A percentile compares a stretch with the other conserved stretches of the same genome.
phyloP scores from a whole-genome alignment of 1,140 invertebrate genomes.

The Brachionus asplanchnoidis region DNA sequence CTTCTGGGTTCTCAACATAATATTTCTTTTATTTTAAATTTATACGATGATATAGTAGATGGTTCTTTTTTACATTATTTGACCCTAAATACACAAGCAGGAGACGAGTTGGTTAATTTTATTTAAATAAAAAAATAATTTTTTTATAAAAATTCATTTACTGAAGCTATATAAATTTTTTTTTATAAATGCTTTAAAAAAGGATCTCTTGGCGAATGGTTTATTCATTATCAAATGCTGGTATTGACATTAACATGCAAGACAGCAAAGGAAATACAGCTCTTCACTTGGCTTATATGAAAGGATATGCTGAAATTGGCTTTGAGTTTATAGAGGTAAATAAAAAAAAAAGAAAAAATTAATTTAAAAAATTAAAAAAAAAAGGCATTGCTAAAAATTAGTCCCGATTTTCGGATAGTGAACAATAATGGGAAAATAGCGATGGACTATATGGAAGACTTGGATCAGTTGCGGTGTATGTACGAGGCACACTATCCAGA shows the following conservation, averaged over 20 bases:
- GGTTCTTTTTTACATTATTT: constrained; percentile 3
- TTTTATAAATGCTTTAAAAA: not conserved
- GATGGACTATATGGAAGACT: constrained; percentile 9
- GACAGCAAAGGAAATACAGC: constrained; percentile 47
- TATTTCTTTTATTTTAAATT: not conserved
- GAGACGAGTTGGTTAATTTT: not conserved
- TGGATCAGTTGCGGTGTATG: not conserved
- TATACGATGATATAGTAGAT: not conserved
- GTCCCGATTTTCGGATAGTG: not conserved
- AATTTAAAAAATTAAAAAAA: not conserved
- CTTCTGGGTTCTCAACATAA: not conserved
- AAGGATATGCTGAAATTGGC: constrained; percentile 7
- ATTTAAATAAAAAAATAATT: not conserved
- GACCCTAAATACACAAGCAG: not conserved
- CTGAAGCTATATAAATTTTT: not conserved
- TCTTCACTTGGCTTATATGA: constrained; percentile 47
- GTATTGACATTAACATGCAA: constrained; percentile 45
- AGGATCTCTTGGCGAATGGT: constrained; percentile 46
- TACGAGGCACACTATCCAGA: not conserved
- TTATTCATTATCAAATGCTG: constrained; percentile 51
- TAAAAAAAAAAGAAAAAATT: not conserved
- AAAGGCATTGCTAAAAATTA: not conserved
- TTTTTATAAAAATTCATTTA: too few relatives aligned
- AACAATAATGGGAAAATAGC: constrained; percentile 24
- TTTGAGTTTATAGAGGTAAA: constrained; percentile 33